Conservation (phyloP, 2,113 vertebrate genomes). For the Taurulus bubalis region DNA sequence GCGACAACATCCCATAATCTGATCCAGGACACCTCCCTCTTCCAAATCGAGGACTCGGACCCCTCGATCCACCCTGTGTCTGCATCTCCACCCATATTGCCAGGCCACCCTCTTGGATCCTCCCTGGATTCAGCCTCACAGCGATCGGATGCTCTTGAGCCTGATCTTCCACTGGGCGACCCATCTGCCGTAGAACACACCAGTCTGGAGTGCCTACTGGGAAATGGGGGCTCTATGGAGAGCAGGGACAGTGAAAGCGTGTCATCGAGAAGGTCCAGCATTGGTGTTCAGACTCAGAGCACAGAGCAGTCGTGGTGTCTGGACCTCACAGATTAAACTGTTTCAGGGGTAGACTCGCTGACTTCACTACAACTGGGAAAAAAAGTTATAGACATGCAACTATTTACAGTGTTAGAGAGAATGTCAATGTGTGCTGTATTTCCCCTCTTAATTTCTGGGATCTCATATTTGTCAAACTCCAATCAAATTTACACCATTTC, state of each 20-base stretch:
- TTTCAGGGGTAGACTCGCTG: constrained; percentile 5
- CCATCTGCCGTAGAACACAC: constrained; percentile 69
- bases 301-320: constrained; percentile 83
- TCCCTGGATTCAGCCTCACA: constrained; percentile 58
- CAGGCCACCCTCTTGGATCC: constrained; percentile 27
- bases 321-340: constrained; percentile 78
- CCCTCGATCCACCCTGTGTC: constrained; percentile 35
- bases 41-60: constrained; percentile 56
- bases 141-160: constrained; percentile 33
- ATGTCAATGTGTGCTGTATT: constrained; percentile 50
- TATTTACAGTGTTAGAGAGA: constrained; percentile 64
- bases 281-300: constrained; percentile 77
- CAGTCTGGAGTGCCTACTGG: constrained; percentile 82
- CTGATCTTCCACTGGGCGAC: constrained; percentile 55
- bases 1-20: constrained; percentile 26
- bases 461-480: constrained; percentile 53
- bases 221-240: constrained; percentile 69
- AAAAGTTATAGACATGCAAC: constrained; percentile 25
- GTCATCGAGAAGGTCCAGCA: constrained; percentile 76
- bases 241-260: constrained; percentile 77
- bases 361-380: neutral
- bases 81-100: constrained; percentile 35
- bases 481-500: constrained; percentile 56
- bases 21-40: constrained; percentile 59
- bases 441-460: constrained; percentile 18